A percentile compares a stretch with the other conserved stretches of the same genome.
phyloP scores from a whole-genome alignment of 2,888 invertebrate species.

The Tribolium freemani region DNA sequence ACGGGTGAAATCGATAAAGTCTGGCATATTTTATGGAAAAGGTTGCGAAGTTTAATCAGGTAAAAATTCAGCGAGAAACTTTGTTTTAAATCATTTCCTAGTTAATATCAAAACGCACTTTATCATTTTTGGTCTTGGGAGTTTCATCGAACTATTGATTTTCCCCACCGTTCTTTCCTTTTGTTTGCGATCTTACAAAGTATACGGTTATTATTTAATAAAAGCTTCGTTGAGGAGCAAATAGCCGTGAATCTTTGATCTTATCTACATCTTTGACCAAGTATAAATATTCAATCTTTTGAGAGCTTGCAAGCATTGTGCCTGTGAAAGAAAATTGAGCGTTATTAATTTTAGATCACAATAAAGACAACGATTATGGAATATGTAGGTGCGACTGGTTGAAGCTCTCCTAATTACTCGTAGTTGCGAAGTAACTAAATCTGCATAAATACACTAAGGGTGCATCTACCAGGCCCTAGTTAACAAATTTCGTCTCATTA shows the following conservation, averaged over 20 bases:
- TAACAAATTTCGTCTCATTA: slow-evolving; percentile 38
- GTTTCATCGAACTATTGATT: slow-evolving; percentile 19
- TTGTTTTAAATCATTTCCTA: slow-evolving; percentile 29
- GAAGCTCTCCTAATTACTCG: slow-evolving; percentile 14
- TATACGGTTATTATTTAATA: slow-evolving; percentile 35
- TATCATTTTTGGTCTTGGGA: slow-evolving; percentile 17
- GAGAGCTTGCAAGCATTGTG: neutral
- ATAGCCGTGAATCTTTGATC: slow-evolving; percentile 47
- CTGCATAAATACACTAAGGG: slow-evolving; percentile 29
- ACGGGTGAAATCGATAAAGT: neutral
- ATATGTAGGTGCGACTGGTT: slow-evolving; percentile 16
- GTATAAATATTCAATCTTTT: slow-evolving; percentile 24
- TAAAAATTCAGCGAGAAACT: slow-evolving; percentile 16
- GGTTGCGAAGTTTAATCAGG: slow-evolving; percentile 25
- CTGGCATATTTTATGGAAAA: slow-evolving; percentile 6
- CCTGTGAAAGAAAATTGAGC: slow-evolving; percentile 10
- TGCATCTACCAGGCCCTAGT: slow-evolving; percentile 3
- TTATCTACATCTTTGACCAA: slow-evolving; percentile 31
- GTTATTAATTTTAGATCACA: slow-evolving; percentile 26
- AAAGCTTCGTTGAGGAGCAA: slow-evolving; percentile 29
- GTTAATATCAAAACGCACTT: slow-evolving; percentile 35
- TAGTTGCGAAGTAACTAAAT: slow-evolving; percentile 30
- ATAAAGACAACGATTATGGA: neutral
- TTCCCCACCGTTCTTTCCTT: neutral
- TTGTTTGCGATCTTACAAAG: slow-evolving; percentile 2